Evolutionary conservation across 2,797 vertebrate species (phyloP).

Genomic region (Sternarchorhynchus goeldii): DNA sequence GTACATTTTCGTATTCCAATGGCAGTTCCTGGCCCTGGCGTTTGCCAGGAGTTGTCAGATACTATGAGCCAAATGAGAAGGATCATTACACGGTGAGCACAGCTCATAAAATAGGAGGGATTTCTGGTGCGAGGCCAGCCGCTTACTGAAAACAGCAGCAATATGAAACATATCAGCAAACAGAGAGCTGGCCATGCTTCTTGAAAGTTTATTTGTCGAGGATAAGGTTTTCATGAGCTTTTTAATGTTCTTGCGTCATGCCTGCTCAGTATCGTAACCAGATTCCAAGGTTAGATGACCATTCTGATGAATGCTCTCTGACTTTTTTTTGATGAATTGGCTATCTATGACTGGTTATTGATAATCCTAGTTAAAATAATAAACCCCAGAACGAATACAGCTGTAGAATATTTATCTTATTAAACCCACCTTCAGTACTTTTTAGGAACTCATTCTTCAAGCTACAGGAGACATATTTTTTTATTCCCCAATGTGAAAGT

Average conservation of each 20-base stretch:
- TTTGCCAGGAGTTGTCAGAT: conserved; percentile 63
- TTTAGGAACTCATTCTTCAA: neutral
- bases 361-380: neutral
- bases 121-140: conserved; percentile 61
- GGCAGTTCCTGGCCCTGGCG: conserved; percentile 55
- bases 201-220: conserved; percentile 16
- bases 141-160: conserved; percentile 24
- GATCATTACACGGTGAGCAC: conserved; percentile 69
- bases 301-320: neutral
- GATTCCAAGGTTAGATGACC: neutral
- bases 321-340: too few relatives aligned
- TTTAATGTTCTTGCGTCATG: neutral
- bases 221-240: neutral
- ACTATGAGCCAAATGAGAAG: conserved; percentile 69
- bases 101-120: conserved; percentile 65
- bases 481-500: neutral
- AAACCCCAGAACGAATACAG: neutral
- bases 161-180: conserved; percentile 24
- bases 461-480: conserved; percentile 1
- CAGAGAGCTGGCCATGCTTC: conserved; percentile 4
- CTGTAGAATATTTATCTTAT: neutral
- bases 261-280: neutral
- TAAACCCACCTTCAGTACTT: neutral
- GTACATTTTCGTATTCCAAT: conserved; percentile 6
- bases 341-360: too few relatives aligned